Evolutionary conservation across 2,888 invertebrate genomes (phyloP), one percentile per base, ranked within the genome.

Genomic region (Heteromurus nitidus): DNA sequence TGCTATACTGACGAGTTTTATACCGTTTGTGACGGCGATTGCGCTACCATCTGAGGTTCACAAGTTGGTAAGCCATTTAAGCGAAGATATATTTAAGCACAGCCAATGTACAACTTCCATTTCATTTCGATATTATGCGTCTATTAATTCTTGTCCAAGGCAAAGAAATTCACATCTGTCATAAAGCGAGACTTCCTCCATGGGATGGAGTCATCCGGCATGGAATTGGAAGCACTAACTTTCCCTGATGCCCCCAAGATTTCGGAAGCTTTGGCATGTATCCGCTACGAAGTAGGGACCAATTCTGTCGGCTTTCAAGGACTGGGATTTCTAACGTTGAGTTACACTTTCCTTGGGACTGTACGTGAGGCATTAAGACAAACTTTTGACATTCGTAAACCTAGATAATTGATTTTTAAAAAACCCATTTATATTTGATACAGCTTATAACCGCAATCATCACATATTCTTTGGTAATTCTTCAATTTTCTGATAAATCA

Each of bases 251-350:
- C 50, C n/a, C n/a, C 7, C 50, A 50, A n/a, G 9, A 31, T 55
- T 13, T 55, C 55, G 1, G 70, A 55, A 13, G 70, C 70, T 7
- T 13, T 70, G 22, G 24, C 22, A 2, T 42, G 42, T 26, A 58
- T 72, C 26, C 30, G 44, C 9, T 28, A 58, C 20, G 70, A 72
- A 11, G 11, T 72, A 18, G 9, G 13, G 16, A 28, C 42, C 2
- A 72, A 72, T 18, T 72, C 70, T 22, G 44, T 72, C 36, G 70
- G 70, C 1, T 58, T 72, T 58, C 26, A 60, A 36, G 70, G 70
- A 42, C 13, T 72, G n/a, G 70, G 28, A 11, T 72, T 58, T 58
- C 60, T 72, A 13, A 72, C 70, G 16, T 13, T 72, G 5, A 47
- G 55, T 11, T 72, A 72, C 36, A n/a, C 18, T 20, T 58, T 72